phyloP scores from a whole-genome alignment of 1,140 invertebrate species.

The Caenorhabditis latens region DNA sequence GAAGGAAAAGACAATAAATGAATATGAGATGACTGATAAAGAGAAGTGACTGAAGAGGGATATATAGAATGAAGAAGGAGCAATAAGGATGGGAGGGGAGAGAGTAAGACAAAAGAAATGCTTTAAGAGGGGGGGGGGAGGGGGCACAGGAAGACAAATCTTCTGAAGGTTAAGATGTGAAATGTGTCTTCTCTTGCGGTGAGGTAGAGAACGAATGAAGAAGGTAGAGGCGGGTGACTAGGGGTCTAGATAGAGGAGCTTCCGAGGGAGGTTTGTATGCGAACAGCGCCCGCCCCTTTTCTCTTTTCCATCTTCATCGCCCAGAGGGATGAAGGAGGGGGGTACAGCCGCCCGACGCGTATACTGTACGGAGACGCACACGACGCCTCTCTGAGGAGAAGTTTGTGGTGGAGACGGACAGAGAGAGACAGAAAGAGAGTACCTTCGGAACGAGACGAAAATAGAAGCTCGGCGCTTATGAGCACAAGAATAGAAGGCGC shows the following conservation, averaged over 20 bases:
- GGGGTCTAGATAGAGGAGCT: conserved; percentile 17
- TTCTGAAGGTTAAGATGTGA: conserved; percentile 19
- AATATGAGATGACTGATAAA: not conserved
- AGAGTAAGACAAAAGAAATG: not conserved
- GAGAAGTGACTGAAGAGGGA: not conserved
- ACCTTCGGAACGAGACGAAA: conserved; percentile 8
- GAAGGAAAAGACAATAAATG: not conserved
- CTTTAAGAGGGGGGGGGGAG: not conserved
- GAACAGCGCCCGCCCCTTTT: conserved; percentile 28
- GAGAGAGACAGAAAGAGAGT: not conserved
- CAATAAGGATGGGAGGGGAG: not conserved
- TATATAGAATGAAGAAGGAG: not conserved
- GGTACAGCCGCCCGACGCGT: not conserved
- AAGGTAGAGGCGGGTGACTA: not conserved
- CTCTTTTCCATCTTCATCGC: not conserved
- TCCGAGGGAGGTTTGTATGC: conserved; percentile 54
- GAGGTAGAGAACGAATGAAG: conserved; percentile 39
- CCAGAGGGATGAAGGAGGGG: not conserved
- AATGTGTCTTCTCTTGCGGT: conserved; percentile 19
- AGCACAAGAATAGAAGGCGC: conserved; percentile 54
- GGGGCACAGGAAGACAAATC: not conserved
- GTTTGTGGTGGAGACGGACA: not conserved
- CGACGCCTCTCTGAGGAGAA: not conserved
- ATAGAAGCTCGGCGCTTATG: conserved; percentile 47
- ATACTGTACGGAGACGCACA: conserved; percentile 37